Percentiles rank a stretch among this genome's conserved stretches.
These are phyloP conservation scores for Tinea semifulvella DNA, from an alignment of 2,888 invertebrate genomes.

Conservation along the genomic window DNA sequence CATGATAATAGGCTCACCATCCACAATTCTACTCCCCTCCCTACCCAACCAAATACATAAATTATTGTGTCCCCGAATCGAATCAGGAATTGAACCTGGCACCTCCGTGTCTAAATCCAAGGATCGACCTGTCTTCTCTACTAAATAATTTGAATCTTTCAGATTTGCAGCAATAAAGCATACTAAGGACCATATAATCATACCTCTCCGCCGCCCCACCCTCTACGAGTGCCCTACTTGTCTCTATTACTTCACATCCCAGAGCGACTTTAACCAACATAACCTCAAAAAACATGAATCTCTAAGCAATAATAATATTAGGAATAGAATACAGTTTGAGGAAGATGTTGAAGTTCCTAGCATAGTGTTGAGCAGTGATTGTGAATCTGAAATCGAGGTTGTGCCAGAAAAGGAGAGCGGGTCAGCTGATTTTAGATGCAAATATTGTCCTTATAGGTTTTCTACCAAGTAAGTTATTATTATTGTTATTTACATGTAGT, in stretches of 20 bases:
- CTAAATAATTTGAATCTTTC: conserved; percentile 17
- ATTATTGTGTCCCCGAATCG: too few relatives aligned
- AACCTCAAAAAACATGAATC: conserved; percentile 21
- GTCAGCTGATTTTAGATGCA: conserved; percentile 2
- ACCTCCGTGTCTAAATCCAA: too few relatives aligned
- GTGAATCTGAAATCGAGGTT: neutral
- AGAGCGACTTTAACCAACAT: conserved; percentile 24
- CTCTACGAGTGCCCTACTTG: conserved; percentile 26
- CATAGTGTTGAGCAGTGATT: neutral
- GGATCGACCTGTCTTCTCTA: neutral
- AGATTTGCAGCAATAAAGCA: conserved; percentile 31
- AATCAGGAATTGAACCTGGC: too few relatives aligned
- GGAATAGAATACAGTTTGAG: conserved; percentile 22
- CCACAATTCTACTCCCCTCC: too few relatives aligned
- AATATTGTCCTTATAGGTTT: conserved; percentile 20
- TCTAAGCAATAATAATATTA: neutral
- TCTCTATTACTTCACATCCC: conserved; percentile 24
- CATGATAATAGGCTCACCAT: too few relatives aligned
- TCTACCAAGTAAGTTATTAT: neutral
- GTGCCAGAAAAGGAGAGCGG: neutral
- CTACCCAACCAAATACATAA: too few relatives aligned
- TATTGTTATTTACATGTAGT: too few relatives aligned
- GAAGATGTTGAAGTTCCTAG: too few relatives aligned
- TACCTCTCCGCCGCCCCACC: conserved; percentile 28
- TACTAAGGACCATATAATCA: conserved; percentile 33